Conservation (phyloP, 2,888 invertebrate genomes). For the Noctua fimbriata region DNA sequence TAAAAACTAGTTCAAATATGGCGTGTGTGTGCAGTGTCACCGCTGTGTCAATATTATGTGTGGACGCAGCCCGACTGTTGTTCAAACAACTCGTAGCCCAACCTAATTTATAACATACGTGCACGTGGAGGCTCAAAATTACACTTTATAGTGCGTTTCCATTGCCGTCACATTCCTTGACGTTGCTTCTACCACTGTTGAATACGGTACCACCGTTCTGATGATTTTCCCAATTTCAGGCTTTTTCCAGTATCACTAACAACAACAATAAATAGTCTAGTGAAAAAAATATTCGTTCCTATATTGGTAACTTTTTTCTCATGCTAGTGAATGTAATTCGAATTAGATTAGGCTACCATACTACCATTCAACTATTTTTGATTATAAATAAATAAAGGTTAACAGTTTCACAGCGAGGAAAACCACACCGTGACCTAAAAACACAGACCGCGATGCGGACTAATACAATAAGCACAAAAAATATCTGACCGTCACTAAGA, state of each 20-base stretch:
- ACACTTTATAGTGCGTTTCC: constrained; percentile 50
- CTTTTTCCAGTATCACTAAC: too few species aligned
- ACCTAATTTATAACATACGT: constrained; percentile 81
- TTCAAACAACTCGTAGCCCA: constrained; percentile 81
- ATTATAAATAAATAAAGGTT: constrained; percentile 56
- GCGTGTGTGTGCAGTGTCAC: constrained; percentile 73
- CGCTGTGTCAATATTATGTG: constrained; percentile 83
- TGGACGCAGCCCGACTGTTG: constrained; percentile 78
- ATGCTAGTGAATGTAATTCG: constrained; percentile 30
- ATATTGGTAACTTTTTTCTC: background rate
- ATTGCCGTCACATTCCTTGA: constrained; percentile 18
- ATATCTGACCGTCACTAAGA: constrained; percentile 68
- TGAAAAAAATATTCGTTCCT: background rate
- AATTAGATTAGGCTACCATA: constrained; percentile 26
- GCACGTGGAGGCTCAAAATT: constrained; percentile 71
- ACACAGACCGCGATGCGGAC: constrained; percentile 65
- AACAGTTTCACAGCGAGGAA: constrained; percentile 61
- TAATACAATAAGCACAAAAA: constrained; percentile 67
- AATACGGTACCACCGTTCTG: background rate
- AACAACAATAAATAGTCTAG: background rate
- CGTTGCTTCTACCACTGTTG: background rate
- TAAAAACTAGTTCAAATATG: constrained; percentile 80
- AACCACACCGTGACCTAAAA: constrained; percentile 73
- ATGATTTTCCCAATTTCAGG: too few species aligned
- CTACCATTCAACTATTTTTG: constrained; percentile 44